Conservation (phyloP, 2,888 invertebrate genomes). For the Kryphioiulus occultus region DNA sequence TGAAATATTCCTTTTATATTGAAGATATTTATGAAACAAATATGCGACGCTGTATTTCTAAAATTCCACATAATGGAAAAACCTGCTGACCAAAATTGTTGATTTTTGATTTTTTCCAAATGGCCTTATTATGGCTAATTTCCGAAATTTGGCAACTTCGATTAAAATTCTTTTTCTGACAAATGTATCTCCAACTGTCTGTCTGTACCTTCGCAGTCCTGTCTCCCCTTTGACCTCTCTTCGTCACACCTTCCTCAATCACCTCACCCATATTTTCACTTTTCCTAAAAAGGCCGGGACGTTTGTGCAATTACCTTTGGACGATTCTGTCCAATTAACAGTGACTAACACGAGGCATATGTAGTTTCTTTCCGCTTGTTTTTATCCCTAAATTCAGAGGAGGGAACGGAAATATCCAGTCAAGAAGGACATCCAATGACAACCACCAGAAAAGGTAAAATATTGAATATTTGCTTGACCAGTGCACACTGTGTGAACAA, state of each 20-base stretch:
- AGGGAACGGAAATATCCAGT: conserved; percentile 58
- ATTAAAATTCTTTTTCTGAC: background rate
- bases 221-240: background rate
- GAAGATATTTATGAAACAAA: background rate
- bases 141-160: background rate
- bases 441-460: conserved; percentile 50
- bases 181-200: background rate
- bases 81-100: background rate
- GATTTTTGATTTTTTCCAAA: background rate
- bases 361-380: conserved; percentile 75
- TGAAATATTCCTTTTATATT: too few relatives aligned
- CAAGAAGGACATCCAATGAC: conserved; percentile 36
- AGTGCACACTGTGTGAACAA: background rate
- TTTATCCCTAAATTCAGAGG: conserved; percentile 81
- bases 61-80: conserved; percentile 17
- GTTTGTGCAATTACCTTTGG: conserved; percentile 55
- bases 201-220: background rate
- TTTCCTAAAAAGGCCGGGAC: conserved; percentile 55
- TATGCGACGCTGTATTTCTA: background rate
- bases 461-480: background rate
- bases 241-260: background rate
- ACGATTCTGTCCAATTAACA: conserved; percentile 58
- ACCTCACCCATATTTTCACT: background rate
- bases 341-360: conserved; percentile 61
- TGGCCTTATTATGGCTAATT: background rate